phyloP scores from a whole-genome alignment of 2,113 vertebrate genomes.

The Mellivora capensis region DNA sequence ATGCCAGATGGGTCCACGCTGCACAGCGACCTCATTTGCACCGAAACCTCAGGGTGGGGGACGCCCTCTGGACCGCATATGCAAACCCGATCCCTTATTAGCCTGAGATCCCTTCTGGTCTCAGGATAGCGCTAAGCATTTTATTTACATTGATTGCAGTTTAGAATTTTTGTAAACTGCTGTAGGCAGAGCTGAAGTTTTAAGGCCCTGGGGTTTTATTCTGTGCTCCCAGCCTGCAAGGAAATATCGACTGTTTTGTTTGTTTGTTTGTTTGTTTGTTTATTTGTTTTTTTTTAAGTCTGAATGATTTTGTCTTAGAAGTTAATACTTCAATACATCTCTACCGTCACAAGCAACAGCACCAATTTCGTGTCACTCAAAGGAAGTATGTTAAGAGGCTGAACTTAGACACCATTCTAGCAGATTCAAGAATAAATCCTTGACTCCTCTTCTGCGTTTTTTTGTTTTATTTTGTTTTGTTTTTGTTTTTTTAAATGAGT shows the following conservation, averaged over 20 bases:
- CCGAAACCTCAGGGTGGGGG: slow-evolving; percentile 80
- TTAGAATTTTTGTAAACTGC: slow-evolving; percentile 88
- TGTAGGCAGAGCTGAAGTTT: slow-evolving; percentile 89
- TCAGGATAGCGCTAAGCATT: slow-evolving; percentile 86
- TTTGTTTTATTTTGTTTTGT: neutral
- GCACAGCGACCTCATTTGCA: slow-evolving; percentile 82
- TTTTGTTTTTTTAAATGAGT: neutral
- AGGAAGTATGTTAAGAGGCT: slow-evolving; percentile 83
- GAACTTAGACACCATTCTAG: slow-evolving; percentile 77
- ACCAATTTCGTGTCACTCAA: slow-evolving; percentile 81
- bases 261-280: too few relatives aligned
- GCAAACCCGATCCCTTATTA: slow-evolving; percentile 85
- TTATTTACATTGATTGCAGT: slow-evolving; percentile 88
- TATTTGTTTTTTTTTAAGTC: slow-evolving; percentile 80
- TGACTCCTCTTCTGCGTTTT: slow-evolving; percentile 53
- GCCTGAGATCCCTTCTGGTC: slow-evolving; percentile 85
- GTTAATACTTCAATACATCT: slow-evolving; percentile 84
- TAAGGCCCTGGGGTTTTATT: slow-evolving; percentile 91
- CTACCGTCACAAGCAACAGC: slow-evolving; percentile 79
- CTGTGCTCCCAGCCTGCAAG: slow-evolving; percentile 88
- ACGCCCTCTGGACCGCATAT: slow-evolving; percentile 83
- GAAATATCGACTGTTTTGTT: slow-evolving; percentile 84
- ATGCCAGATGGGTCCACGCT: slow-evolving; percentile 83
- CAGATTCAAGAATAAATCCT: slow-evolving; percentile 80
- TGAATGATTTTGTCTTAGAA: slow-evolving; percentile 88